A percentile compares a stretch with the other conserved stretches of the same genome.
Conservation (phyloP, 2,113 vertebrate species). For the Poicephalus gulielmi region DNA sequence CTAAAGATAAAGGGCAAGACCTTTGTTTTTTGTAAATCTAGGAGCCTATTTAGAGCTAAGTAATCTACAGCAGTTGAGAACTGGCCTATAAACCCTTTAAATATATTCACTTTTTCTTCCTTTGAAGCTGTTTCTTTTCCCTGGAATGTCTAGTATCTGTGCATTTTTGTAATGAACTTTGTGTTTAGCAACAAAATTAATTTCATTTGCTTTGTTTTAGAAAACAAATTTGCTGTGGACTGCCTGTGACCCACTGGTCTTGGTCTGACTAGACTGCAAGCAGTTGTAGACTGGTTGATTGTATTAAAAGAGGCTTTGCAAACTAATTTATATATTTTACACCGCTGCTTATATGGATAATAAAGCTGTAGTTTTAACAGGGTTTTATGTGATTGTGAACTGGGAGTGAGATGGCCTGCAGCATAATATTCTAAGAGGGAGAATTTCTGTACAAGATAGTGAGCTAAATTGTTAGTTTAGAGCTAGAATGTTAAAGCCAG, state of each 20-base stretch:
- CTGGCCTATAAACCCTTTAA: neutral
- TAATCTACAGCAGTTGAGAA: neutral
- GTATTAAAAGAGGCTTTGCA: neutral
- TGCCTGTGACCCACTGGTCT: neutral
- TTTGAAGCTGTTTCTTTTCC: neutral
- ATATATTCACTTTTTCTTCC: neutral
- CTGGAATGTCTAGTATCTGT: neutral
- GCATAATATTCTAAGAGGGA: neutral
- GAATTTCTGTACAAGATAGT: neutral
- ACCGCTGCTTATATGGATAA: neutral
- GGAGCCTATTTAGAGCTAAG: neutral
- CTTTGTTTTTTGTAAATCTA: neutral
- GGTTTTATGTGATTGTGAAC: neutral
- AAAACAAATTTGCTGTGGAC: neutral
- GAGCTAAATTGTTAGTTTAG: neutral
- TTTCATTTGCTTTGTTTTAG: neutral
- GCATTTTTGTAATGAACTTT: neutral
- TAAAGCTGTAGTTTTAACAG: neutral
- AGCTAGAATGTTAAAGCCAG: neutral
- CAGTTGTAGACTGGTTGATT: neutral
- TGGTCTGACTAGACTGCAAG: neutral
- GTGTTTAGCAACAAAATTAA: neutral
- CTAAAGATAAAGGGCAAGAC: neutral
- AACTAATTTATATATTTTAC: slow-evolving; percentile 7
- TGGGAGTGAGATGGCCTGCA: neutral